Conservation (phyloP, 2,797 vertebrate species). For the Alfaro cultratus region DNA sequence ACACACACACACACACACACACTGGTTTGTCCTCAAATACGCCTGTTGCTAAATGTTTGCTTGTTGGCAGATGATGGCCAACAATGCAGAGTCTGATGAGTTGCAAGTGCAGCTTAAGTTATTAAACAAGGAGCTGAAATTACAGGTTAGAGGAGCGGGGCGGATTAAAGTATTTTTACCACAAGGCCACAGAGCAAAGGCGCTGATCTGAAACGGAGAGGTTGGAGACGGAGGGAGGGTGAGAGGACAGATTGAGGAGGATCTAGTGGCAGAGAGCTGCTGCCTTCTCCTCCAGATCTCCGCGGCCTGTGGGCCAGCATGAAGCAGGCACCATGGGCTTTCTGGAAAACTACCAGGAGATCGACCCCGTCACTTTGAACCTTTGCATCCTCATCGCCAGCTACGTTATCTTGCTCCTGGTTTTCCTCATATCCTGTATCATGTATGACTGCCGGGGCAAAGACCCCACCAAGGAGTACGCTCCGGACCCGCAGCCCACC, state of each 20-base stretch:
- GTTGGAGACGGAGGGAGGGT: conserved; percentile 32
- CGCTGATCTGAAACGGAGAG: conserved; percentile 61
- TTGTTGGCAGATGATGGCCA: conserved; percentile 24
- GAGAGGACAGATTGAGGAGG: conserved; percentile 31
- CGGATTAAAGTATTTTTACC: conserved; percentile 93
- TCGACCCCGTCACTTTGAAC: conserved; percentile 97
- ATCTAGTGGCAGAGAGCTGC: conserved; percentile 21
- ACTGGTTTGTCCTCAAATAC: conserved; percentile 17
- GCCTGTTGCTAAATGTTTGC: conserved; percentile 36
- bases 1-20: conserved; percentile 12
- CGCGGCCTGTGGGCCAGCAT: conserved; percentile 60
- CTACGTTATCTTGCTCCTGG: conserved; percentile 96
- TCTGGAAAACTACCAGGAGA: conserved; percentile 90
- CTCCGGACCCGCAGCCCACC: conserved; percentile 83
- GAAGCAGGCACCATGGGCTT: conserved; percentile 76
- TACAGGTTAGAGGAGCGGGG: conserved; percentile 81
- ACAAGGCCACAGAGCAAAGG: conserved; percentile 79
- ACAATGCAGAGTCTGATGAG: conserved; percentile 70
- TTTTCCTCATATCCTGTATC: conserved; percentile 96
- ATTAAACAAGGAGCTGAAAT: conserved; percentile 82
- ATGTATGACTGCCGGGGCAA: conserved; percentile 97
- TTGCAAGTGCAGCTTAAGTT: conserved; percentile 89
- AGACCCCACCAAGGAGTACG: conserved; percentile 93
- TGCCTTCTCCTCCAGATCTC: conserved; percentile 17
- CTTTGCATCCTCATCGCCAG: conserved; percentile 95